Percentiles rank a stretch among this genome's conserved stretches.
These are phyloP conservation scores for Ormyrus rosae DNA, from an alignment of 2,888 invertebrate species.

Conservation along the genomic window DNA sequence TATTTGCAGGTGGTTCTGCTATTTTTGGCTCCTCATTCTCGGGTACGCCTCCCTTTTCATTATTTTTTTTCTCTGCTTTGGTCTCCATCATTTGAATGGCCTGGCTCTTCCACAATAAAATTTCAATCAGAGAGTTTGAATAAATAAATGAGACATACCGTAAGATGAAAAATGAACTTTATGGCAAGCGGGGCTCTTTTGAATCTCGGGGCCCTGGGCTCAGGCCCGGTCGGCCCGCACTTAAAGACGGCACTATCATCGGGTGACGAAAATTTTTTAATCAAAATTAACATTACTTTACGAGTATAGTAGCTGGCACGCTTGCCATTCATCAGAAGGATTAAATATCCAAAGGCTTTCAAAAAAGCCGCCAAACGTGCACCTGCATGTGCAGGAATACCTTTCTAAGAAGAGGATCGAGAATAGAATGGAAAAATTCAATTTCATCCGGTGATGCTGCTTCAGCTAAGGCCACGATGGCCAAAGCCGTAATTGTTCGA, in stretches of 20 bases:
- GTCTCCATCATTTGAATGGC: too few relatives aligned
- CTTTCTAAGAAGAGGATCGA: slow-evolving; percentile 99
- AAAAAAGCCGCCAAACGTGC: slow-evolving; percentile 99
- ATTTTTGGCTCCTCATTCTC: too few relatives aligned
- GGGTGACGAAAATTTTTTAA: slow-evolving; percentile 99
- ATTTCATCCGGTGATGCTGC: slow-evolving; percentile 99
- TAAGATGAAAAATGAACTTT: too few relatives aligned
- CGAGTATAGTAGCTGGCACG: slow-evolving; percentile 99
- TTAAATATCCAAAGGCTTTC: slow-evolving; percentile 99
- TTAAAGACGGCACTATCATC: slow-evolving; percentile 82
- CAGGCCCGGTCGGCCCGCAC: too few relatives aligned
- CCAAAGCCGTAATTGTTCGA: slow-evolving; percentile 98
- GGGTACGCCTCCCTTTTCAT: too few relatives aligned
- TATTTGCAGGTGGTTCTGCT: slow-evolving; percentile 99
- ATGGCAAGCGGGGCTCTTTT: too few relatives aligned
- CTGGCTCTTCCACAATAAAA: slow-evolving; percentile 97
- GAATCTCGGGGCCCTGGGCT: too few relatives aligned
- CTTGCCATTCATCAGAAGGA: slow-evolving; percentile 99
- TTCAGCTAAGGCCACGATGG: slow-evolving; percentile 98
- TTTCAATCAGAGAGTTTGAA: too few relatives aligned
- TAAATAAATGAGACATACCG: too few relatives aligned
- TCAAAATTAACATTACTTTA: slow-evolving; percentile 99
- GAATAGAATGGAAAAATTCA: slow-evolving; percentile 99
- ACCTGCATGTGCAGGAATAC: slow-evolving; percentile 93
- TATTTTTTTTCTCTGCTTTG: too few relatives aligned